These are phyloP conservation scores for Trichogramma pretiosum DNA, from an alignment of 1,140 invertebrate genomes.

Conservation along the genomic window DNA sequence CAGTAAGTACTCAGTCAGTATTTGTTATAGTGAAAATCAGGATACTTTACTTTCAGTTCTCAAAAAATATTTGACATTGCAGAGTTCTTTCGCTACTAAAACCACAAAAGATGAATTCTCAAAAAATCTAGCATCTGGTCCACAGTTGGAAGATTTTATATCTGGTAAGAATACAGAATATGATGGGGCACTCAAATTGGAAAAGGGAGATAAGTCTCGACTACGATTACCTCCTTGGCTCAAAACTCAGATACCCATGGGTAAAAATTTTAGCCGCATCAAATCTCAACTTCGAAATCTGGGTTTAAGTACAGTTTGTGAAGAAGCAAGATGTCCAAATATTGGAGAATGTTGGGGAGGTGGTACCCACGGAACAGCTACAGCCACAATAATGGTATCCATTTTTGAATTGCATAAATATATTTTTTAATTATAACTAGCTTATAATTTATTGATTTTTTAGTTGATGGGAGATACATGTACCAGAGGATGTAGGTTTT, in stretches of 20 bases:
- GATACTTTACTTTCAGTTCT: too few species aligned
- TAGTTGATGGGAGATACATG: slow-evolving; percentile 89
- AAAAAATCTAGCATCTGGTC: slow-evolving; percentile 35
- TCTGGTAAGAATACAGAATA: slow-evolving; percentile 44
- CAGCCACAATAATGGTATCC: slow-evolving; percentile 81
- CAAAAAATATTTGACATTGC: slow-evolving; percentile 11
- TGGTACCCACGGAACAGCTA: slow-evolving; percentile 76
- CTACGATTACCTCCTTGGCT: slow-evolving; percentile 92
- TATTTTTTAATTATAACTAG: neutral
- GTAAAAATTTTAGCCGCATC: slow-evolving; percentile 72
- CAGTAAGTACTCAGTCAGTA: too few species aligned
- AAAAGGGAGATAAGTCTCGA: slow-evolving; percentile 71
- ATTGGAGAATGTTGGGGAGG: slow-evolving; percentile 99
- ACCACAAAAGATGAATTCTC: slow-evolving; percentile 29
- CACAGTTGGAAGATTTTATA: slow-evolving; percentile 37
- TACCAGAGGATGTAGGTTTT: slow-evolving; percentile 90
- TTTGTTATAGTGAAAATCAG: too few species aligned
- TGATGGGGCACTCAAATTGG: slow-evolving; percentile 73
- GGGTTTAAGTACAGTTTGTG: slow-evolving; percentile 95
- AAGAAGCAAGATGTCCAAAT: slow-evolving; percentile 98
- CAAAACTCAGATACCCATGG: slow-evolving; percentile 89
- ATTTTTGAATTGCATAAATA: neutral
- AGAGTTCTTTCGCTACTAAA: slow-evolving; percentile 27
- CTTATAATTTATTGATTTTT: slow-evolving; percentile 23
- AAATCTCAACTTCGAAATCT: slow-evolving; percentile 81